A percentile compares a stretch with the other conserved stretches of the same genome.
Evolutionary conservation across 2,888 invertebrate genomes (phyloP).

Genomic region (Cryptus armator): DNA sequence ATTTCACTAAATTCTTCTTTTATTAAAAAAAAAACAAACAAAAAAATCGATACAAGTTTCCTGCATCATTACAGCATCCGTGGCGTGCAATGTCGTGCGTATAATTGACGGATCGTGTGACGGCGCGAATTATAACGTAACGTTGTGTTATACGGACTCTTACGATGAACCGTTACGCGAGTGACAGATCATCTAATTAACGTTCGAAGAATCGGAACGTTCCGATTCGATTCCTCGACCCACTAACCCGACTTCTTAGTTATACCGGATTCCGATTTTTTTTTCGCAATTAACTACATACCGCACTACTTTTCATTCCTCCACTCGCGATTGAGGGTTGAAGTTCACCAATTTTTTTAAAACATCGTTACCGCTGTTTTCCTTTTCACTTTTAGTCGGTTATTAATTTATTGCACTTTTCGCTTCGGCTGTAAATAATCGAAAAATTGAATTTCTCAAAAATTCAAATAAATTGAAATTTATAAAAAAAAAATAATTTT

Average conservation of each 20-base stretch:
- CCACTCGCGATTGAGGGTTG: too few species aligned
- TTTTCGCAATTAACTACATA: too few species aligned
- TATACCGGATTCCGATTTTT: slow-evolving; percentile 2
- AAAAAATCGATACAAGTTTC: slow-evolving; percentile 10
- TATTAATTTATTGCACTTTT: too few species aligned
- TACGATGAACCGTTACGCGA: slow-evolving; percentile 43
- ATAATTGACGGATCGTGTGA: slow-evolving; percentile 50
- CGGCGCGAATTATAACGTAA: slow-evolving; percentile 24
- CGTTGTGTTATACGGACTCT: background rate
- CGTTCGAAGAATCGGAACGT: slow-evolving; percentile 33
- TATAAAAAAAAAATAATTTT: too few species aligned
- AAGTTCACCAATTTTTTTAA: too few species aligned
- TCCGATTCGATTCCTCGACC: slow-evolving; percentile 59
- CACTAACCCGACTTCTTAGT: slow-evolving; percentile 51
- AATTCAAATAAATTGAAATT: too few species aligned
- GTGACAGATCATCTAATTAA: slow-evolving; percentile 65
- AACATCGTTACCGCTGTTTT: too few species aligned
- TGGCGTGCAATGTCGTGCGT: slow-evolving; percentile 57
- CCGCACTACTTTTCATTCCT: too few species aligned
- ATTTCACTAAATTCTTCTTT: background rate
- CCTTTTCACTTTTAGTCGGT: too few species aligned
- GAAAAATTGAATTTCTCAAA: too few species aligned
- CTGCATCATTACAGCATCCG: slow-evolving; percentile 30
- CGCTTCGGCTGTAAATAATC: too few species aligned
- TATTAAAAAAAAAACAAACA: background rate